Evolutionary conservation across 35 echinoderm and acorn worm genomes (phyloP), one percentile per base, ranked within the genome.

Genomic region (Heliocidaris tuberculata): DNA sequence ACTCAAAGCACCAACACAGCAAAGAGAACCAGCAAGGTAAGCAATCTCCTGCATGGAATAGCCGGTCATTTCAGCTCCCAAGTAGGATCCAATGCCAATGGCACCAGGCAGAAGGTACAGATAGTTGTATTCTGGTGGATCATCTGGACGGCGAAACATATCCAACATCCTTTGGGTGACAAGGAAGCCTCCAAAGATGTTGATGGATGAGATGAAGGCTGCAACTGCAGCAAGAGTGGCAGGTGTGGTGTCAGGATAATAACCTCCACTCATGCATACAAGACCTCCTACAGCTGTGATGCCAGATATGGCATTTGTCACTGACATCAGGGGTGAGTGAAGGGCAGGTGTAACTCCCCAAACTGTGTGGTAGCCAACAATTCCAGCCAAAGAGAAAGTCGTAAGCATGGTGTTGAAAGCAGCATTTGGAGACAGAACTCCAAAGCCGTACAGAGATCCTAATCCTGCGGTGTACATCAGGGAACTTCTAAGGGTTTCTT

Each of bases 171-270:
- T 95, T 65, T 99, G 96, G n/a, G 97, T 97, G 9, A 97, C 97
- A 13, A 99, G 90, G 94, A 97, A 99, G 61, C 98, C 98, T 95
- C 98, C 98, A 96, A 99, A 99, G 92, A 99, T 99, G 94, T 99
- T 99, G 70, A 99, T 99, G 59, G 98, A 99, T 59, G 98, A 99
- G 54, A 99, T 97, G 94, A 99, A 97, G 24, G 96, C 95, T 86
- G 98, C 98, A 31, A 96, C 32, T 5, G 98, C 97, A 24, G 98
- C 98, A 49, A 99, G 90, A 85, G 95, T 60, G 15, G 93, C 94
- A 54, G 97, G 88, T 32, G 91, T 86, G 59, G 94, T 94, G 49
- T 97, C 86, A 35, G 98, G 97, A 30, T 94, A 97, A 47, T 95
- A 95, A 21, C 97, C 98, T 59, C 98, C 98, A 95, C 96, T 95